Evolutionary conservation across 2,797 vertebrate genomes (phyloP).

Genomic region (Myripristis murdjan): DNA sequence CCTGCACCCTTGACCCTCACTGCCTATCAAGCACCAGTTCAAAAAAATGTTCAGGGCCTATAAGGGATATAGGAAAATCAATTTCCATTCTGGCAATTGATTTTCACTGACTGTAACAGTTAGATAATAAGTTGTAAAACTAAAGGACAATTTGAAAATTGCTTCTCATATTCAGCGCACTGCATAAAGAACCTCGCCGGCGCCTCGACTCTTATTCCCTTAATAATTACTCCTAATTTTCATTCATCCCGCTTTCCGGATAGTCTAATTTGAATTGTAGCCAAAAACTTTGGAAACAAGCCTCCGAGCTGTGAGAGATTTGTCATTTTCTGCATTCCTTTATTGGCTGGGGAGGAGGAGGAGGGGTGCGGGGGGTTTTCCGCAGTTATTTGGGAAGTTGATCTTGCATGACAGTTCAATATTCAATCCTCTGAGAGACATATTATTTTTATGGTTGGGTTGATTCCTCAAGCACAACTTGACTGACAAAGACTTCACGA

Average conservation of each 20-base stretch:
- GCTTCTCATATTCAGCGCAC: not conserved
- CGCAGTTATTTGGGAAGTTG: constrained; percentile 60
- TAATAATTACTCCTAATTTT: constrained; percentile 33
- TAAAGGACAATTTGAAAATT: not conserved
- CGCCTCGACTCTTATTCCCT: constrained; percentile 1
- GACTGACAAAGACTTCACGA: not conserved
- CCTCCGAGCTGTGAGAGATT: constrained; percentile 46
- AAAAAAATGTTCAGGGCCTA: constrained; percentile 2
- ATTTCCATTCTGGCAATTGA: constrained; percentile 34
- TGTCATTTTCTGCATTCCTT: constrained; percentile 53
- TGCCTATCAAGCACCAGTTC: constrained; percentile 9
- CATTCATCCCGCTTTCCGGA: constrained; percentile 25
- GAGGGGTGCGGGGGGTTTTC: no score
- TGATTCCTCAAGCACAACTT: constrained; percentile 14
- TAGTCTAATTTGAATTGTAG: constrained; percentile 25
- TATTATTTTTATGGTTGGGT: constrained; percentile 47
- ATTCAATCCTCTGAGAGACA: constrained; percentile 55
- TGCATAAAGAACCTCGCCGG: not conserved
- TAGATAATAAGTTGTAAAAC: not conserved
- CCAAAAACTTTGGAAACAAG: constrained; percentile 32
- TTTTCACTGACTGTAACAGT: not conserved
- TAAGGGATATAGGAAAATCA: constrained; percentile 13
- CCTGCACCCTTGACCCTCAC: constrained; percentile 33
- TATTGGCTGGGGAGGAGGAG: constrained; percentile 45
- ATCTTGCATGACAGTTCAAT: constrained; percentile 71